phyloP scores from a whole-genome alignment of 2,797 vertebrate species.

The Synaphobranchus kaupii region DNA sequence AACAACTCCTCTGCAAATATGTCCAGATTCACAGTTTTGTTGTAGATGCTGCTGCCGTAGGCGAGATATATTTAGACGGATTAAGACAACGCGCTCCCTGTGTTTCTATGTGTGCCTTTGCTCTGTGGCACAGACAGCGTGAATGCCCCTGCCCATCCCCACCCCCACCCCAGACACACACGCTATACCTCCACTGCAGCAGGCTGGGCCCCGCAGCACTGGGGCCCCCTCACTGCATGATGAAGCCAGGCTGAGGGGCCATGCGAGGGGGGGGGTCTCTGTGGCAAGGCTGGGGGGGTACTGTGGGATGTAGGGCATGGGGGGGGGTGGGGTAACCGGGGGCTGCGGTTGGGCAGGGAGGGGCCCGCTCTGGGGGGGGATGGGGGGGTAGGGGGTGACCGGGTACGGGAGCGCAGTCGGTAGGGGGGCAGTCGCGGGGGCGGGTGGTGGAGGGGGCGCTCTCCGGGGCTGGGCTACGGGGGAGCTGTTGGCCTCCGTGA shows the following conservation, averaged over 20 bases:
- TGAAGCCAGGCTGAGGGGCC: constrained; percentile 89
- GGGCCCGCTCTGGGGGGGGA: constrained; percentile 84
- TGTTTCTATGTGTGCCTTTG: background rate
- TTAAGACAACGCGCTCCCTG: constrained; percentile 4
- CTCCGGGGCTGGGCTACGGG: constrained; percentile 77
- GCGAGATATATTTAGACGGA: constrained; percentile 48
- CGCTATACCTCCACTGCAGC: constrained; percentile 30
- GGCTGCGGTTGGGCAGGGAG: constrained; percentile 60
- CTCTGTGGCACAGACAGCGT: background rate
- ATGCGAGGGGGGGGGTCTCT: constrained; percentile 81
- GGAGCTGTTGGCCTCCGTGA: constrained; percentile 62
- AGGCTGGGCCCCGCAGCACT: constrained; percentile 27
- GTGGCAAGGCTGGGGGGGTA: constrained; percentile 83
- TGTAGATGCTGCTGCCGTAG: constrained; percentile 26
- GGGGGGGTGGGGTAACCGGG: constrained; percentile 73
- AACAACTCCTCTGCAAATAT: constrained; percentile 22
- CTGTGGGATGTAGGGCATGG: constrained; percentile 69
- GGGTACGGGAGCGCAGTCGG: constrained; percentile 68
- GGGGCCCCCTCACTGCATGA: constrained; percentile 81
- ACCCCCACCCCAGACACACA: constrained; percentile 42
- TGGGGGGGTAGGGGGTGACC: constrained; percentile 78
- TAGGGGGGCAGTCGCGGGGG: constrained; percentile 55
- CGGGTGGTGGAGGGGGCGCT: constrained; percentile 81
- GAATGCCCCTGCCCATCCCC: constrained; percentile 34
- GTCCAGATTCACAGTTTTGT: constrained; percentile 27